Evolutionary conservation across 2,888 invertebrate genomes (phyloP).

Genomic region (Iselma pallidipennis): DNA sequence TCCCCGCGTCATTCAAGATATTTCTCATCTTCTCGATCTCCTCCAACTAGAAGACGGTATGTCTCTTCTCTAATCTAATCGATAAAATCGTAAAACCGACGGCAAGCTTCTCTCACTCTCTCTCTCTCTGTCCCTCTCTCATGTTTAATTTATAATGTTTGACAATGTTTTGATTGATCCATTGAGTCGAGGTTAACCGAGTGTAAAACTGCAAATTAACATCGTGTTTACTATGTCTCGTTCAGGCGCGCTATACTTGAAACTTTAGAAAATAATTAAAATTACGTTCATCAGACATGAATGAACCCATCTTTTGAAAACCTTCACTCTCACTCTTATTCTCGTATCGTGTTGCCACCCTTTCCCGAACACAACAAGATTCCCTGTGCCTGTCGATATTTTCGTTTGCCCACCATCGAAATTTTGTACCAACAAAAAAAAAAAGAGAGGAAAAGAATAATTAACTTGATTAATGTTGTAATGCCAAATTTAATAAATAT

Average conservation of each 20-base stretch:
- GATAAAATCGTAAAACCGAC: conserved; percentile 15
- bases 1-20: neutral
- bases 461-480: conserved; percentile 22
- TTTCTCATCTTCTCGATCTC: no score
- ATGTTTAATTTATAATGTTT: conserved; percentile 47
- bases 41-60: no score
- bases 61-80: conserved; percentile 9
- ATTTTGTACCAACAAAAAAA: neutral
- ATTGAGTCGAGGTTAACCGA: conserved; percentile 29
- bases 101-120: conserved; percentile 4
- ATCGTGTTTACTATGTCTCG: conserved; percentile 37
- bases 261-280: conserved; percentile 34
- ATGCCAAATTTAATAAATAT: conserved; percentile 5
- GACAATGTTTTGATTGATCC: conserved; percentile 46
- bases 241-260: conserved; percentile 27
- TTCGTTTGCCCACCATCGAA: neutral
- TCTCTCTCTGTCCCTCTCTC: conserved; percentile 8
- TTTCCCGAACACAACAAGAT: conserved; percentile 7
- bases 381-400: neutral
- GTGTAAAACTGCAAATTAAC: conserved; percentile 37
- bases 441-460: neutral
- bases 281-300: conserved; percentile 27
- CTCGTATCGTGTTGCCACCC: no score
- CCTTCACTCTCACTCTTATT: neutral
- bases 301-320: conserved; percentile 18